Evolutionary conservation across 2,113 vertebrate genomes (phyloP).

Genomic region (Dromas ardeola): DNA sequence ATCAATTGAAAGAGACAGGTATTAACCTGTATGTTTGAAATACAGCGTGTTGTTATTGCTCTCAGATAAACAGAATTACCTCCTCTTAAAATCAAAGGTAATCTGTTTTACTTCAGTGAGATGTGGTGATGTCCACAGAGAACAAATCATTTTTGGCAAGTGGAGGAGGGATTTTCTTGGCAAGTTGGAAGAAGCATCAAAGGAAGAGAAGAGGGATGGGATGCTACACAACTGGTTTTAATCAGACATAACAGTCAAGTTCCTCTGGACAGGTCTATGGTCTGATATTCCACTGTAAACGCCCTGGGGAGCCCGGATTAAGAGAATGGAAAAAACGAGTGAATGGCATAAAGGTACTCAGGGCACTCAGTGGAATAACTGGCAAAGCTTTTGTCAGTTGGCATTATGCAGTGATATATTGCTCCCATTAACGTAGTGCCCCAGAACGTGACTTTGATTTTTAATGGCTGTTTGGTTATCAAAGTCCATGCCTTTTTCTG

Average conservation of each 20-base stretch:
- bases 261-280: slow-evolving; percentile 47
- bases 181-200: slow-evolving; percentile 66
- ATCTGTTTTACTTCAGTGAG: slow-evolving; percentile 13
- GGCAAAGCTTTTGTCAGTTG: background rate
- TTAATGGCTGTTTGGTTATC: background rate
- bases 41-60: background rate
- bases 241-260: slow-evolving; percentile 59
- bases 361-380: background rate
- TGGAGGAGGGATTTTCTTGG: slow-evolving; percentile 59
- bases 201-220: slow-evolving; percentile 58
- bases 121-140: slow-evolving; percentile 2
- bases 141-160: slow-evolving; percentile 33
- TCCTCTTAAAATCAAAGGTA: slow-evolving; percentile 32
- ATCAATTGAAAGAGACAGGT: background rate
- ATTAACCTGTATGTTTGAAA: background rate
- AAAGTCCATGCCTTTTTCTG: background rate
- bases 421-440: background rate
- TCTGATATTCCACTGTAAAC: background rate
- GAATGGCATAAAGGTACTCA: background rate
- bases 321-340: slow-evolving; percentile 15
- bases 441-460: background rate
- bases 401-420: background rate
- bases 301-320: slow-evolving; percentile 17
- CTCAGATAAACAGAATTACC: slow-evolving; percentile 24
- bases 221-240: slow-evolving; percentile 73